Evolutionary conservation across 30 jellyfish, hydroid and myxozoan genomes (phyloP).

Genomic region (Hydractinia echinata): DNA sequence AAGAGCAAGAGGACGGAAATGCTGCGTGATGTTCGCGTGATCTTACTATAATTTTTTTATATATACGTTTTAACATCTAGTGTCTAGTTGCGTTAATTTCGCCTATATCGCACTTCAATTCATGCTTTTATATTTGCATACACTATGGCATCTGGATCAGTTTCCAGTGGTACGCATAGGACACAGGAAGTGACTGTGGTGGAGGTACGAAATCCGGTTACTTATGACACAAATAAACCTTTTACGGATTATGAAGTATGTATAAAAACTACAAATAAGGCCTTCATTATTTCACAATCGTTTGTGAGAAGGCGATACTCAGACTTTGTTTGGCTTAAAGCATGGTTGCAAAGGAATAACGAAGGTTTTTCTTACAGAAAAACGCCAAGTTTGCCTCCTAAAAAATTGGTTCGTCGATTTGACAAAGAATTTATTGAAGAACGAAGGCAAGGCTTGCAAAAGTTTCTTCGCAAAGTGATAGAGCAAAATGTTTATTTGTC

Average conservation of each 20-base stretch:
- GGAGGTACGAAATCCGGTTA: conserved; percentile 53
- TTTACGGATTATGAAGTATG: conserved; percentile 65
- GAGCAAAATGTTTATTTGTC: conserved; percentile 76
- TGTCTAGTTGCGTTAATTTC: no score
- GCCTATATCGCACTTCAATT: no score
- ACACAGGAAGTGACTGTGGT: conserved; percentile 58
- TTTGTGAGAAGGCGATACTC: conserved; percentile 78
- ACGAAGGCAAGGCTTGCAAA: conserved; percentile 73
- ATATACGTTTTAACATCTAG: no score
- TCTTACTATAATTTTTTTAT: no score
- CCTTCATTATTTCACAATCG: conserved; percentile 63
- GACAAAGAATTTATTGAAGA: conserved; percentile 59
- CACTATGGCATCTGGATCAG: neutral
- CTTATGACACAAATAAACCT: conserved; percentile 37
- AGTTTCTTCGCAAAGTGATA: conserved; percentile 63
- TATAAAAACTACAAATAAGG: conserved; percentile 78
- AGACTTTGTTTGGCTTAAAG: conserved; percentile 73
- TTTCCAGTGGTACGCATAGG: neutral
- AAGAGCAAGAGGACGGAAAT: no score
- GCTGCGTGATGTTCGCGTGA: no score
- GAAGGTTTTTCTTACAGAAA: conserved; percentile 81
- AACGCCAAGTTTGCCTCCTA: conserved; percentile 72
- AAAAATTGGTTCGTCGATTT: conserved; percentile 68
- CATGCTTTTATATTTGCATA: no score
- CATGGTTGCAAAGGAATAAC: conserved; percentile 67